Percentiles rank a stretch among this genome's conserved stretches.
These are phyloP conservation scores for Papio anubis DNA, from an alignment of 2,113 vertebrate species.

Conservation along the genomic window DNA sequence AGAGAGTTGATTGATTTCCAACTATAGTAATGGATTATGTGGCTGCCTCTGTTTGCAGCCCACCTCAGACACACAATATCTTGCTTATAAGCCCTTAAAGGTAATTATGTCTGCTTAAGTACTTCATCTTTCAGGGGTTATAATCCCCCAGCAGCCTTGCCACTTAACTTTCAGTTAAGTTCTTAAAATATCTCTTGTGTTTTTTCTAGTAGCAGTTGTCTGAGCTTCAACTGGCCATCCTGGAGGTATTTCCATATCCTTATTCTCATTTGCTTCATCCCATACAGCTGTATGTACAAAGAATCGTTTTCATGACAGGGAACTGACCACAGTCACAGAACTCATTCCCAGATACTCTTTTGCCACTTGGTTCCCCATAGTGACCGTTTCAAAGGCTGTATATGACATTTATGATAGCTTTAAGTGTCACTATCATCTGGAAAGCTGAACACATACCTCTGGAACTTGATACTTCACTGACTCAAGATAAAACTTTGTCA, in stretches of 20 bases:
- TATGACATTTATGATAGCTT: background rate
- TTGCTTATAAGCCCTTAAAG: conserved; percentile 19
- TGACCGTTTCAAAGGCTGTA: background rate
- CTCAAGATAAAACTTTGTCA: background rate
- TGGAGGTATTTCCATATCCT: background rate
- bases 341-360: background rate
- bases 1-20: conserved; percentile 19
- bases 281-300: background rate
- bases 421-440: background rate
- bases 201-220: conserved; percentile 17
- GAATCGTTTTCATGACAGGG: background rate
- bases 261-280: background rate
- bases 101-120: background rate
- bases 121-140: background rate
- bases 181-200: background rate
- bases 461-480: background rate
- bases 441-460: background rate
- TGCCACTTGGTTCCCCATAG: background rate
- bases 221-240: background rate
- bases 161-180: background rate
- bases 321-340: background rate
- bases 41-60: background rate
- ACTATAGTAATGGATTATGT: background rate
- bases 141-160: background rate
- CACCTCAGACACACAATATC: background rate